Evolutionary conservation across 2,113 vertebrate genomes (phyloP).

Genomic region (Gallinago media): DNA sequence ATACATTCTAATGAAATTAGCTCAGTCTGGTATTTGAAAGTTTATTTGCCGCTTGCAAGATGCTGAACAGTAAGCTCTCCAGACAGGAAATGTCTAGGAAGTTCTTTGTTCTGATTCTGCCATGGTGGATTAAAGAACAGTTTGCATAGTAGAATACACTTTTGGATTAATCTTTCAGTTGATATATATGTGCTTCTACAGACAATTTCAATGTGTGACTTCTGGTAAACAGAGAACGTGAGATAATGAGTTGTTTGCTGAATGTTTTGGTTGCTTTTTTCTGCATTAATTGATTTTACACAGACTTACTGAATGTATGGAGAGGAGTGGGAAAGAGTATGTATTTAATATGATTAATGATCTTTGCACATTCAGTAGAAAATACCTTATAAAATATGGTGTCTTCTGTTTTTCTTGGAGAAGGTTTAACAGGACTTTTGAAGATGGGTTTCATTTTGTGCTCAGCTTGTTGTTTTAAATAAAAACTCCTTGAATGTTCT

Average conservation of each 20-base stretch:
- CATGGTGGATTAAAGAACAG: neutral
- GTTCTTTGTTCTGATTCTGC: neutral
- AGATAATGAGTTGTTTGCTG: neutral
- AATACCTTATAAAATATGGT: neutral
- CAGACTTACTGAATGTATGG: neutral
- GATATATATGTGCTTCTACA: neutral
- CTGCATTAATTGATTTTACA: neutral
- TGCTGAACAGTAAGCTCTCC: neutral
- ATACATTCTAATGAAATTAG: constrained; percentile 41
- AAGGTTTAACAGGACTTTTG: neutral
- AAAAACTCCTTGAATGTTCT: neutral
- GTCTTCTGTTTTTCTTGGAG: neutral
- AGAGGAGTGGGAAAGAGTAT: neutral
- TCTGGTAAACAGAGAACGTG: neutral
- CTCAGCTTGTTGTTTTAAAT: neutral
- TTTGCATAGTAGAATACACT: neutral
- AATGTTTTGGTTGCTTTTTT: neutral
- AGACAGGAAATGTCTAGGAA: neutral
- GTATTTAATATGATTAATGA: neutral
- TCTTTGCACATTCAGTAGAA: neutral
- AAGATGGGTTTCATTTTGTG: neutral
- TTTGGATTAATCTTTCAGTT: neutral
- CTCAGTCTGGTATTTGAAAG: constrained; percentile 16
- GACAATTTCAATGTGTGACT: neutral
- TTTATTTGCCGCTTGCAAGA: constrained; percentile 18